Evolutionary conservation across 2,888 invertebrate species (phyloP).

Genomic region (Thecocarcelia acutangulata): DNA sequence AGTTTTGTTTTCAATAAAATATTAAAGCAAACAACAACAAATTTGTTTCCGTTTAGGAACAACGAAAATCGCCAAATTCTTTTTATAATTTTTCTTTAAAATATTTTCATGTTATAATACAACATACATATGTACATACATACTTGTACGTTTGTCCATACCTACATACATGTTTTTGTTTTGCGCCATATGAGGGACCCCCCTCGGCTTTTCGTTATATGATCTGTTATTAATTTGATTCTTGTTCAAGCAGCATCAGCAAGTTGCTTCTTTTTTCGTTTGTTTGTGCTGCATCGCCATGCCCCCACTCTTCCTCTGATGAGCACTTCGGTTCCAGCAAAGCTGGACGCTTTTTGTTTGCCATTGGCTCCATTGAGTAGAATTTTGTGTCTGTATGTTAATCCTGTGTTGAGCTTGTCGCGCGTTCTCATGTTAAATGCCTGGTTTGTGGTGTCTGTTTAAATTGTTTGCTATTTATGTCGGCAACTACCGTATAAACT

Average conservation of each 20-base stretch:
- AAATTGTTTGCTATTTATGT: slow-evolving; percentile 81
- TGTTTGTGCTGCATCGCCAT: too few relatives aligned
- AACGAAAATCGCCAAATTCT: neutral
- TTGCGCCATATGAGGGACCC: slow-evolving; percentile 62
- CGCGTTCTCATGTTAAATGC: slow-evolving; percentile 62
- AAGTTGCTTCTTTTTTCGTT: slow-evolving; percentile 24
- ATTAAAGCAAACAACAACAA: slow-evolving; percentile 8
- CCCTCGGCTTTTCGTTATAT: slow-evolving; percentile 76
- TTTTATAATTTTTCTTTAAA: slow-evolving; percentile 14
- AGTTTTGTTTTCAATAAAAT: slow-evolving; percentile 57
- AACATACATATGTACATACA: too few relatives aligned
- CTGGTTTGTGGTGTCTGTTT: slow-evolving; percentile 72
- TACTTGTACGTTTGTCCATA: too few relatives aligned
- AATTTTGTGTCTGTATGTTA: slow-evolving; percentile 40
- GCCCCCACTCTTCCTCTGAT: neutral
- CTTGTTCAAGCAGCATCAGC: slow-evolving; percentile 67
- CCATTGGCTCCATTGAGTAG: slow-evolving; percentile 39
- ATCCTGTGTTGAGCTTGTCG: slow-evolving; percentile 64
- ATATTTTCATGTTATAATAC: too few relatives aligned
- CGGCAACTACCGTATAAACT: slow-evolving; percentile 81
- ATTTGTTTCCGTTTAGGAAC: slow-evolving; percentile 3
- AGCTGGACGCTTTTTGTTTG: slow-evolving; percentile 21
- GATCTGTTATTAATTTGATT: slow-evolving; percentile 78
- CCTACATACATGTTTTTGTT: slow-evolving; percentile 10
- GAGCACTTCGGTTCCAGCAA: neutral